Conservation (phyloP, 2,113 vertebrate species). For the Microcebus murinus region DNA sequence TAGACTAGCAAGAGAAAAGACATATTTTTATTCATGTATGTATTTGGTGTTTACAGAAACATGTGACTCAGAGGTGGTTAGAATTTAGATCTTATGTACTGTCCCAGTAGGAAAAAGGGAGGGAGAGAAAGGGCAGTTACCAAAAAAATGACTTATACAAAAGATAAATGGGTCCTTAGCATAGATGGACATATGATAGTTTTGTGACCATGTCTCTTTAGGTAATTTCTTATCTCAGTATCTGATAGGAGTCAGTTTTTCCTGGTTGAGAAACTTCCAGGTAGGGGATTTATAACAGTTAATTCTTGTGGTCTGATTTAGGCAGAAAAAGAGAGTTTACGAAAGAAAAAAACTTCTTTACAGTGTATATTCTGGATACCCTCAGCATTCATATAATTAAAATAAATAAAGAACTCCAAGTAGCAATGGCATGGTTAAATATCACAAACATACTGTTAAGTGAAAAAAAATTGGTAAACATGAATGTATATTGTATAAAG, state of each 20-base stretch:
- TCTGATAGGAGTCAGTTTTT: background rate
- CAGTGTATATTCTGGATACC: background rate
- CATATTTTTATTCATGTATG: background rate
- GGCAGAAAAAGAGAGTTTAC: background rate
- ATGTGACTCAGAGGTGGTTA: background rate
- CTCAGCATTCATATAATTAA: background rate
- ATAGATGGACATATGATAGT: background rate
- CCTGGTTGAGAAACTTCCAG: background rate
- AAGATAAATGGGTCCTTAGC: background rate
- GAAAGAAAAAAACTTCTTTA: background rate
- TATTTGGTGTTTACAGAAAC: background rate
- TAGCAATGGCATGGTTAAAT: background rate
- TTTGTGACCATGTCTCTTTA: background rate
- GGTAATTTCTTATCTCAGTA: background rate
- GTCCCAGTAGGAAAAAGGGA: background rate
- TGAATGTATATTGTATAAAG: background rate
- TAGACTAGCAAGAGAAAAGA: background rate
- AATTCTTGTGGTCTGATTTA: background rate
- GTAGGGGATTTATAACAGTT: background rate
- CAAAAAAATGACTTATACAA: background rate
- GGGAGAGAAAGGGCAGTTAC: background rate
- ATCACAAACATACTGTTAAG: background rate
- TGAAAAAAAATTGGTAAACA: background rate
- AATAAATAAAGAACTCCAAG: background rate
- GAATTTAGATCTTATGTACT: background rate